Evolutionary conservation across 2,888 invertebrate species (phyloP).

Genomic region (Piscicola geometra): DNA sequence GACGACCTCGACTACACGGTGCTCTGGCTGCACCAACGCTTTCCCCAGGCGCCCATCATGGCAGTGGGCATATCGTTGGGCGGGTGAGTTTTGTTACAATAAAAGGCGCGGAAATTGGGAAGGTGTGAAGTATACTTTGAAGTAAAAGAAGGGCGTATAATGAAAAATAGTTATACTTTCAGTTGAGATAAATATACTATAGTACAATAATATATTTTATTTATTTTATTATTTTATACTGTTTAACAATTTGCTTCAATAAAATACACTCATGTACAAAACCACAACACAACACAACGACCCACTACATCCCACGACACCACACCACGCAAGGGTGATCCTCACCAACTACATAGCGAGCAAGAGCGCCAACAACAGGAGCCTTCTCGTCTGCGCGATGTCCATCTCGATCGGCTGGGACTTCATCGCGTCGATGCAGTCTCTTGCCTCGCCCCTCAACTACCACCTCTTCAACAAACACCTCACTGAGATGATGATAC

Average conservation of each 20-base stretch:
- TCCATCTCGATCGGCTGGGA: constrained; percentile 4
- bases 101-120: too few species aligned
- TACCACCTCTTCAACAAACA: background rate
- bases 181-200: too few species aligned
- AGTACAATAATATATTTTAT: too few species aligned
- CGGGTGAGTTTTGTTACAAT: too few species aligned
- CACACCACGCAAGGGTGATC: background rate
- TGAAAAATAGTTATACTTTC: background rate
- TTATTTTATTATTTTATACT: too few species aligned
- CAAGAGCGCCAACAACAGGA: background rate
- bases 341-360: background rate
- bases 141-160: background rate
- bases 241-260: too few species aligned
- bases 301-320: too few species aligned
- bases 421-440: background rate
- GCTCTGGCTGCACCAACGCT: background rate
- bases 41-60: background rate
- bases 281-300: too few species aligned
- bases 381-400: background rate
- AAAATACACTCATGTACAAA: too few species aligned
- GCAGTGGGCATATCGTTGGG: background rate
- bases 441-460: background rate
- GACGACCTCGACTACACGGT: constrained; percentile 6
- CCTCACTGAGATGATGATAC: background rate
- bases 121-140: background rate